Conservation (phyloP, 1,140 invertebrate species). For the Phymorhynchus buccinoides region DNA sequence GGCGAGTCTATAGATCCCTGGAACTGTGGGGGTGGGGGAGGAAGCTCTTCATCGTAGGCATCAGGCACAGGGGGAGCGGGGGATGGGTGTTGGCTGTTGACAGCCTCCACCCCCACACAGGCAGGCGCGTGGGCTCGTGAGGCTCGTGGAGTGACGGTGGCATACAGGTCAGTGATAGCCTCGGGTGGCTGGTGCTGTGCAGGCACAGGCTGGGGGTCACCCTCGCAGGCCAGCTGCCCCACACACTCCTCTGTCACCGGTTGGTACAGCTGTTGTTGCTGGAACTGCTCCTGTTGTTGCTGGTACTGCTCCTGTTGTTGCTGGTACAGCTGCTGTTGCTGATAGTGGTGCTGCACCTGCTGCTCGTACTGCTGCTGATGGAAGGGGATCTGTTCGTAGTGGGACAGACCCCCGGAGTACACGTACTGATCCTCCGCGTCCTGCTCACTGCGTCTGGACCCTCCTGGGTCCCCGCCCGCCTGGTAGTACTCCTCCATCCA, state of each 20-base stretch:
- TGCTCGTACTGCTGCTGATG: conserved; percentile 2
- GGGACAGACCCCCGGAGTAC: conserved; percentile 32
- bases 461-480: background rate
- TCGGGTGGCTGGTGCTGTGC: background rate
- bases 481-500: conserved; percentile 32
- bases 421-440: conserved; percentile 7
- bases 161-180: conserved; percentile 6
- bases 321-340: conserved; percentile 8
- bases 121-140: background rate
- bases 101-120: no score
- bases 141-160: background rate
- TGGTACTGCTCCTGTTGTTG: conserved; percentile 12
- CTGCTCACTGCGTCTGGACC: background rate
- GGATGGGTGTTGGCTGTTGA: background rate
- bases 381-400: conserved; percentile 23
- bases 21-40: conserved; percentile 39
- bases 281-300: conserved; percentile 1
- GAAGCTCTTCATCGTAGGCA: background rate
- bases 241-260: background rate
- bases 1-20: conserved; percentile 34
- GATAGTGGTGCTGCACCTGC: background rate
- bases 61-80: background rate
- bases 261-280: background rate
- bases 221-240: background rate
- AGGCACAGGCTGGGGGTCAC: background rate